phyloP scores from a whole-genome alignment of 1,140 invertebrate species.

The Drosophila chauvacae region DNA sequence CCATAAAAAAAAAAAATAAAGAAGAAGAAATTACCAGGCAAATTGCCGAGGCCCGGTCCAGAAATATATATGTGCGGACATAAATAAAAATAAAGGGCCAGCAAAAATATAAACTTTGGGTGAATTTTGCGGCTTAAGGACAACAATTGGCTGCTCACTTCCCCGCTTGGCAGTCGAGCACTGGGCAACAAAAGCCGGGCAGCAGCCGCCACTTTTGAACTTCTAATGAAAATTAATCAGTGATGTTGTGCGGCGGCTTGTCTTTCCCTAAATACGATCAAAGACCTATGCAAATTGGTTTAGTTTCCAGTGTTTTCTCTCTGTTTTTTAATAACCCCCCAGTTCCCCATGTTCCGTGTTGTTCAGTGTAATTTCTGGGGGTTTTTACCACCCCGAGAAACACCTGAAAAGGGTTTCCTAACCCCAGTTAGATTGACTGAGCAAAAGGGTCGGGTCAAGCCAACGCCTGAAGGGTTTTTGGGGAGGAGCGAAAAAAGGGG shows the following conservation, averaged over 20 bases:
- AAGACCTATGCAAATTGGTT: conserved; percentile 44
- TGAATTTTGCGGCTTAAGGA: conserved; percentile 77
- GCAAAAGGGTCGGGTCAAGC: conserved; percentile 70
- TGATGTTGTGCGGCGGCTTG: conserved; percentile 32
- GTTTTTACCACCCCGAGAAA: conserved; percentile 37
- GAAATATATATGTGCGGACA: conserved; percentile 34
- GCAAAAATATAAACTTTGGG: conserved; percentile 74
- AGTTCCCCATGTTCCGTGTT: conserved; percentile 11
- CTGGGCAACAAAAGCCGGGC: conserved; percentile 43
- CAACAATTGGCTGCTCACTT: conserved; percentile 60
- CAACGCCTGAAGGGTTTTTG: conserved; percentile 8
- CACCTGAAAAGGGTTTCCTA: conserved; percentile 54
- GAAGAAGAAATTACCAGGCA: conserved; percentile 36
- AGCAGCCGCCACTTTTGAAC: conserved; percentile 38
- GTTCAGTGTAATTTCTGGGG: conserved; percentile 58
- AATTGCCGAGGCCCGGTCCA: conserved; percentile 57
- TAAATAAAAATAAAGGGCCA: conserved; percentile 57
- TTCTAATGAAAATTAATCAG: conserved; percentile 51
- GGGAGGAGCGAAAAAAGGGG: background rate
- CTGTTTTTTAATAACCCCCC: background rate
- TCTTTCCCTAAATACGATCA: conserved; percentile 33
- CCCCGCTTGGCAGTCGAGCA: conserved; percentile 30
- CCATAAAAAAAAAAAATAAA: conserved; percentile 27
- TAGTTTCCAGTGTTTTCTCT: conserved; percentile 10
- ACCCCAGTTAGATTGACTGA: conserved; percentile 70